phyloP scores from a whole-genome alignment of 2,797 vertebrate genomes.

The Mycteria americana region DNA sequence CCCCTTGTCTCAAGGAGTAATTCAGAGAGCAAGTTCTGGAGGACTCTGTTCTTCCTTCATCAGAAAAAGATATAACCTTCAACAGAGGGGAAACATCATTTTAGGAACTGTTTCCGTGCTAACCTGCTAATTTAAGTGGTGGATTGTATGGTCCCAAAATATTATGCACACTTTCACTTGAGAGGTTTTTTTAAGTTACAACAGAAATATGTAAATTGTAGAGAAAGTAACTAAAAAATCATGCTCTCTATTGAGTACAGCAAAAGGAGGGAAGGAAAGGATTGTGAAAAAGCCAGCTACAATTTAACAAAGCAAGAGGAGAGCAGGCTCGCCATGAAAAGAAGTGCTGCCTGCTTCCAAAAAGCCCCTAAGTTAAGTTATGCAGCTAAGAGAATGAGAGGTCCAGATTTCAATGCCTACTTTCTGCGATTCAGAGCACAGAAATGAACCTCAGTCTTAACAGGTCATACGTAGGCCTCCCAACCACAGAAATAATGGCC shows the following conservation, averaged over 20 bases:
- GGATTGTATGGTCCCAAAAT: background rate
- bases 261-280: background rate
- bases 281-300: background rate
- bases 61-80: background rate
- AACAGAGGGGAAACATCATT: background rate
- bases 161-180: background rate
- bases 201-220: background rate
- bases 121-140: background rate
- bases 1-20: background rate
- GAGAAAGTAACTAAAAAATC: background rate
- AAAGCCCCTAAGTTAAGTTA: background rate
- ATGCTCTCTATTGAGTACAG: background rate
- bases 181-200: background rate
- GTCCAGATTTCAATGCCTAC: background rate
- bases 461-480: background rate
- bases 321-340: background rate
- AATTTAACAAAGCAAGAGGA: conserved; percentile 18
- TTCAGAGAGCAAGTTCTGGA: background rate
- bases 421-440: background rate
- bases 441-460: background rate
- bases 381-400: background rate
- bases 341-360: background rate
- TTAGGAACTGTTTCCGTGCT: background rate
- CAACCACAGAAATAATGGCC: background rate
- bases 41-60: background rate